Conservation (phyloP, 2,797 vertebrate genomes). For the Podargus strigoides region DNA sequence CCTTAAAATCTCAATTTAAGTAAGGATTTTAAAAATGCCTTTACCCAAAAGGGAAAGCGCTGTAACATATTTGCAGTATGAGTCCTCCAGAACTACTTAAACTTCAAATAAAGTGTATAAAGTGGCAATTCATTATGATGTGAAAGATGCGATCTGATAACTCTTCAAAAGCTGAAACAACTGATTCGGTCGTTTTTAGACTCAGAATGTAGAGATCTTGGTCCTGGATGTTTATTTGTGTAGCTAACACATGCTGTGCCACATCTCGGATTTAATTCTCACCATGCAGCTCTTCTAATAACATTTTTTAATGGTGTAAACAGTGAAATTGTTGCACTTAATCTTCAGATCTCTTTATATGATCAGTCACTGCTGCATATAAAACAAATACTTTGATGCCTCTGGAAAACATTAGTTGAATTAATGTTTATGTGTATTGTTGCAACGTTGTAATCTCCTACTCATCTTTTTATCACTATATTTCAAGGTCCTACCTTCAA, state of each 20-base stretch:
- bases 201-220: not conserved
- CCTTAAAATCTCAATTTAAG: not conserved
- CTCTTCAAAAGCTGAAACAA: not conserved
- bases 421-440: not conserved
- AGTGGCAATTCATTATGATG: not conserved
- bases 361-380: not conserved
- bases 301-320: not conserved
- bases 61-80: not conserved
- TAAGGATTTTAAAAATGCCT: not conserved
- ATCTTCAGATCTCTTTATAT: not conserved
- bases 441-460: not conserved
- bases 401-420: not conserved
- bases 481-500: not conserved
- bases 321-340: not conserved
- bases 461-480: not conserved
- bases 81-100: not conserved
- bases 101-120: not conserved
- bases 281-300: not conserved
- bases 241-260: not conserved
- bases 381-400: not conserved
- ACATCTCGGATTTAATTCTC: not conserved
- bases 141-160: not conserved
- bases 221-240: not conserved
- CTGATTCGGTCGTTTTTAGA: not conserved
- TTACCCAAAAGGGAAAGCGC: not conserved